Evolutionary conservation across 2,113 vertebrate species (phyloP).

Genomic region (Apteryx owenii): DNA sequence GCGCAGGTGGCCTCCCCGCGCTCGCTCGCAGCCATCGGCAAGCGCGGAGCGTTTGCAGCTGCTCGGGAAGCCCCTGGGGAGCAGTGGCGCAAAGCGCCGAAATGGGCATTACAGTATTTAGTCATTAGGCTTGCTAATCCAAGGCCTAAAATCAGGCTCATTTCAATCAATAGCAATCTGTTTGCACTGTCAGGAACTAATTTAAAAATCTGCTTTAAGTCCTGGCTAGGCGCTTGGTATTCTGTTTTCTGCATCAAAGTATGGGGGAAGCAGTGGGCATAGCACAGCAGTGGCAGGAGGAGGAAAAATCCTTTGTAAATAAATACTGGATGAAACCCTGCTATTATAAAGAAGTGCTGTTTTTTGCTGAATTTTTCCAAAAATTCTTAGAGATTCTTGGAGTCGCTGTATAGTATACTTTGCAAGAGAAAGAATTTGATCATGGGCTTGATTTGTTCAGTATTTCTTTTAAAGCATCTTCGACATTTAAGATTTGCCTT

Average conservation of each 20-base stretch:
- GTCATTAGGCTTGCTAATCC: slow-evolving; percentile 72
- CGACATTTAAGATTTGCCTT: background rate
- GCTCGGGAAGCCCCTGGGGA: slow-evolving; percentile 65
- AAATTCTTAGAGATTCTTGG: background rate
- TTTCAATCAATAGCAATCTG: slow-evolving; percentile 77
- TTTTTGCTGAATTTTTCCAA: slow-evolving; percentile 45
- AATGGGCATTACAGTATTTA: slow-evolving; percentile 46
- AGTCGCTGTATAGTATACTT: background rate
- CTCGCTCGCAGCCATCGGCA: slow-evolving; percentile 24
- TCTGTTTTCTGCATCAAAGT: slow-evolving; percentile 29
- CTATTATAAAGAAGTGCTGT: slow-evolving; percentile 12
- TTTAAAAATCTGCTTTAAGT: slow-evolving; percentile 76
- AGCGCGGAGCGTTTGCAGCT: slow-evolving; percentile 59
- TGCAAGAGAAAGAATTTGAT: background rate
- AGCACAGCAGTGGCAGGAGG: slow-evolving; percentile 23
- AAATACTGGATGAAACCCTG: slow-evolving; percentile 45
- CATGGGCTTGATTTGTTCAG: background rate
- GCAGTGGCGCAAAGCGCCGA: background rate
- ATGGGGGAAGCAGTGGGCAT: slow-evolving; percentile 5
- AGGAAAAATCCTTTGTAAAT: slow-evolving; percentile 50
- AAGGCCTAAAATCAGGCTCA: slow-evolving; percentile 61
- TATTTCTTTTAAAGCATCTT: background rate
- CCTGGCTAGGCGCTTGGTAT: slow-evolving; percentile 61
- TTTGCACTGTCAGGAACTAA: slow-evolving; percentile 76
- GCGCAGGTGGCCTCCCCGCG: slow-evolving; percentile 65